A percentile compares a stretch with the other conserved stretches of the same genome.
phyloP scores from a whole-genome alignment of 1,140 invertebrate genomes.

The Musca vetustissima region DNA sequence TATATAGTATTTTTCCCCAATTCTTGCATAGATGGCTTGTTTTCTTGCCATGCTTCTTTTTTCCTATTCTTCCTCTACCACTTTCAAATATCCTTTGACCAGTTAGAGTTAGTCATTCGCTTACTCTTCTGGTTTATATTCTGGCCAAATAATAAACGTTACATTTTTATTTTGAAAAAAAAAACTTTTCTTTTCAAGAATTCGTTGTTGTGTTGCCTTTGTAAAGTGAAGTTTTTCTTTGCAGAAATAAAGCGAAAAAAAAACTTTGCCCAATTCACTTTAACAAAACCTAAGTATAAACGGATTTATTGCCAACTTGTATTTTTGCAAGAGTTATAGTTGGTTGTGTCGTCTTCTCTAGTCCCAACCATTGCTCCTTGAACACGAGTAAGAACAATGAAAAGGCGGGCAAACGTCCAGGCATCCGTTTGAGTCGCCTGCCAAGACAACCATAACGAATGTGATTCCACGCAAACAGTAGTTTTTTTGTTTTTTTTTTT shows the following conservation, averaged over 20 bases:
- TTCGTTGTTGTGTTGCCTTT: no score
- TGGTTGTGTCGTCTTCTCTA: neutral
- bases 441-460: conserved; percentile 11
- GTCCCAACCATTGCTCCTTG: no score
- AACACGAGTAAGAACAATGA: neutral
- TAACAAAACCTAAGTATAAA: conserved; percentile 20
- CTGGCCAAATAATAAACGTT: conserved; percentile 7
- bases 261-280: conserved; percentile 1
- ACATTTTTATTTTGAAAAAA: neutral
- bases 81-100: neutral
- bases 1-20: neutral
- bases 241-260: neutral
- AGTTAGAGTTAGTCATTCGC: no score
- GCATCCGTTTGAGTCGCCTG: neutral
- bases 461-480: neutral
- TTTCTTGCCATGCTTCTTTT: neutral
- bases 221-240: neutral
- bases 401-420: conserved; percentile 2
- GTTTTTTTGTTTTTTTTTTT: neutral
- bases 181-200: no score
- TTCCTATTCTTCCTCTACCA: neutral
- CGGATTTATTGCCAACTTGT: conserved; percentile 19
- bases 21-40: neutral
- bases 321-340: conserved; percentile 10
- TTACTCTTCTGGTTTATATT: conserved; percentile 2